Base-by-base conservation (phyloP, 2,113 vertebrate genomes). In the Channa argus region DNA sequence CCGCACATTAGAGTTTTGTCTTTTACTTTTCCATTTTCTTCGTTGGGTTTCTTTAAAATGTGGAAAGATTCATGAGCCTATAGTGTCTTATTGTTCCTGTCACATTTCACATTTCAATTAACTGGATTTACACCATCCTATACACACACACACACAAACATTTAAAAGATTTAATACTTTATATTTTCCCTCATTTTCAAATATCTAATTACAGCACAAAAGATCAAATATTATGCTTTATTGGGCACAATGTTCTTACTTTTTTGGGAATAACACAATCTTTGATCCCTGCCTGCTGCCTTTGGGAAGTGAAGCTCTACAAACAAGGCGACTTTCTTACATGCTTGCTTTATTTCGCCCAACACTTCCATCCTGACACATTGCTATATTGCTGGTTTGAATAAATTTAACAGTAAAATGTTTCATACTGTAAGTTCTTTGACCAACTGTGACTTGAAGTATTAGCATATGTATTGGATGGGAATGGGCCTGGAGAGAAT, bases 401-500 rank as follows among this genome's bases (percentile, higher is more conserved):
- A 91, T 89, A 79, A 47, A 79, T 86, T 74, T 61, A 63, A 72
- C 82, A 74, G 51, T 75, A 65, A 77, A 83, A 63, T 54, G 44
- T 59, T 77, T 77, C 36, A 59, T 68, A 77, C 61, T 67, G 44
- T 67, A 85, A 74, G 53, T 84, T 81, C 75, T 55, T 69, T 44
- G 33, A 71, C 44, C 61, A 63, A 66, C 74, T 78, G 70, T 76
- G 83, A 78, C 79, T 71, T 61, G 37, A 59, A 14, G 46, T 54
- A 85, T 90, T 90, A 80, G 83, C 86, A 91, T 89, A 89, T 79
- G 84, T 66, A 84, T 86, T 81, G 82, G 68, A 80, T 72, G 55
- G 70, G 66, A 41, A 86, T 41, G 41, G 56, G 54, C 54, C 34
- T 14, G 56, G 50, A 68, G 71, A 34, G 61, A 79, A 73, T 54